Conservation (phyloP, 2,888 invertebrate species). For the Pristionchus mayeri region DNA sequence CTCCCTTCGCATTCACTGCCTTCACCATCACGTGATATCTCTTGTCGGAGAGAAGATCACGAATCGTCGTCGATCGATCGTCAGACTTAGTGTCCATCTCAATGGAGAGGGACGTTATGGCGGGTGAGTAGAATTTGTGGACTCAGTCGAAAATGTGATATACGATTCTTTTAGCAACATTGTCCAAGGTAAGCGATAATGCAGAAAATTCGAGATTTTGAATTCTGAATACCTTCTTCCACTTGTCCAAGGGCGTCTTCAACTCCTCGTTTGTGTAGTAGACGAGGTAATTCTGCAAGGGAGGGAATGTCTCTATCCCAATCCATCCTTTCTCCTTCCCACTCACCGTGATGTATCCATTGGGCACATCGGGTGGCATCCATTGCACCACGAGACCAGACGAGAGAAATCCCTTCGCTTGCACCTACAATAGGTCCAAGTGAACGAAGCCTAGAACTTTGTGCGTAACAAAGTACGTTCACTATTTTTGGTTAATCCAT, state of each 20-base stretch:
- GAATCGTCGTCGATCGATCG: slow-evolving; percentile 67
- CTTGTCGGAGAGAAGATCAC: slow-evolving; percentile 62
- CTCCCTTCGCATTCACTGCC: slow-evolving; percentile 47
- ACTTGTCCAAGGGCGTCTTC: slow-evolving; percentile 42
- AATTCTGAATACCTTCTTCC: slow-evolving; percentile 46
- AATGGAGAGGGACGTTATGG: slow-evolving; percentile 9
- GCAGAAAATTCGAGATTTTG: background rate
- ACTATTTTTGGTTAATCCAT: background rate
- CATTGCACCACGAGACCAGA: slow-evolving; percentile 89
- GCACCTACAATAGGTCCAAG: background rate
- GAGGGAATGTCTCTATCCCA: slow-evolving; percentile 78
- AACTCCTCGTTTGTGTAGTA: slow-evolving; percentile 82
- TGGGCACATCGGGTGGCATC: slow-evolving; percentile 97
- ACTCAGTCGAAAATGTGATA: background rate
- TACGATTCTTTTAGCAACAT: background rate
- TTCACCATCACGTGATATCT: slow-evolving; percentile 53
- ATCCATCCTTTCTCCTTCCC: too few relatives aligned
- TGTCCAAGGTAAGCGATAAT: too few relatives aligned
- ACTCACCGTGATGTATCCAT: slow-evolving; percentile 86
- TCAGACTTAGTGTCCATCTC: slow-evolving; percentile 67
- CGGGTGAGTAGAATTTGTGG: background rate
- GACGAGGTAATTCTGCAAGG: slow-evolving; percentile 79
- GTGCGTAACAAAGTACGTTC: too few relatives aligned
- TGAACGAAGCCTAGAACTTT: background rate
- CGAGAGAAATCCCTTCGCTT: slow-evolving; percentile 41